phyloP scores from a whole-genome alignment of 1,140 invertebrate genomes.

The Lordiphosa mommai region DNA sequence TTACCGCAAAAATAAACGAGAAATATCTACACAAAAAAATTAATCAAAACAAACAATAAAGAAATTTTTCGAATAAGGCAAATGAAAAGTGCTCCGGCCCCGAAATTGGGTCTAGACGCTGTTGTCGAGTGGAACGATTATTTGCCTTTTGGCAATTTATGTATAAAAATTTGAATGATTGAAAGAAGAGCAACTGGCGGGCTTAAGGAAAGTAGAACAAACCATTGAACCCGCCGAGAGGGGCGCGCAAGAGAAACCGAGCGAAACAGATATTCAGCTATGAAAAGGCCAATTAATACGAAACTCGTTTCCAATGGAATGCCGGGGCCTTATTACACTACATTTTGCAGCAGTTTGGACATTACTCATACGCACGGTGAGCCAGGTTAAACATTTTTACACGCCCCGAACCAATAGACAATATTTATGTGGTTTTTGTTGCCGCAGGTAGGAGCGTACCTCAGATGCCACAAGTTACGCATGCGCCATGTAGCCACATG shows the following conservation, averaged over 20 bases:
- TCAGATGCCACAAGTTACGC: conserved; percentile 72
- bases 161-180: conserved; percentile 60
- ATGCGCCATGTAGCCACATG: conserved; percentile 49
- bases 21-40: conserved; percentile 42
- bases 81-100: conserved; percentile 55
- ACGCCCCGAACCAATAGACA: conserved; percentile 26
- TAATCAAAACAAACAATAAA: conserved; percentile 75
- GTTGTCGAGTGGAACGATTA: conserved; percentile 31
- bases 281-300: conserved; percentile 77
- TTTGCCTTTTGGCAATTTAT: conserved; percentile 29
- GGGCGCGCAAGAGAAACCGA: conserved; percentile 49
- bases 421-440: conserved; percentile 51
- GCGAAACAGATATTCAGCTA: conserved; percentile 59
- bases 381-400: conserved; percentile 55
- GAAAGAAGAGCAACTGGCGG: conserved; percentile 44
- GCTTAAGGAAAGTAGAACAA: conserved; percentile 52
- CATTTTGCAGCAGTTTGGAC: conserved; percentile 40
- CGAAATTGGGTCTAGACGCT: conserved; percentile 42
- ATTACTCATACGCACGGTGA: conserved; percentile 70
- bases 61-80: conserved; percentile 62
- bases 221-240: conserved; percentile 51
- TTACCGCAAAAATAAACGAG: conserved; percentile 29
- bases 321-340: conserved; percentile 64
- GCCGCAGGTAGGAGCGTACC: conserved; percentile 41
- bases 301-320: conserved; percentile 73